Evolutionary conservation across 2,888 invertebrate genomes (phyloP), one percentile per base, ranked within the genome.

Genomic region (Dynastes hyllus): DNA sequence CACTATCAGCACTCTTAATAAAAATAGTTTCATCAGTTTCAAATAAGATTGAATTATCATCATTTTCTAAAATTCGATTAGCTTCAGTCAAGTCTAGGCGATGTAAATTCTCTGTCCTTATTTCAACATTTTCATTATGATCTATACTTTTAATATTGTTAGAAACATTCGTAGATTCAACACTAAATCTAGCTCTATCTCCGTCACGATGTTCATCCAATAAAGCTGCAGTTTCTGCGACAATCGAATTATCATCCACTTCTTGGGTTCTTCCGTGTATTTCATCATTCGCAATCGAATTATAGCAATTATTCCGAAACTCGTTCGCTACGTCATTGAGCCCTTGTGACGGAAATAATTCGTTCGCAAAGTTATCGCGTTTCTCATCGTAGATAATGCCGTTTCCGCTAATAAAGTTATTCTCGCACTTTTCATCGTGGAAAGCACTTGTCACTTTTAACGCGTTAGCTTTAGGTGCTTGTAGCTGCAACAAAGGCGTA

Each of bases 221-320:
- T 58, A 22, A 22, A 27, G 22, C 27, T 61, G 5, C 37, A 6
- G 9, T 50, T 16, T 8, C 16, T 37, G 16, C 13, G 27, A 11
- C 58, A 71, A 58, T 61, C 50, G 61, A 58, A 61, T 61, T 75
- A 73, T 61, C 58, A 58, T 61, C 58, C 9, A 13, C 11, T 69
- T 51, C 50, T 69, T 51, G 13, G 51, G 29, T 13, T 32, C 32
- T 63, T 50, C 70, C 45, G n/a, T 55, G n/a, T 63, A 45, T 32
- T 29, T 77, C 22, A 3, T 69, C 53, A 66, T 13, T 53, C 51
- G 51, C 11, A 69, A 51, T 51, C 13, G 51, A 73, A 73, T 73
- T 58, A 40, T 40, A 40, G 40, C 58, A 73, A 58, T 37, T 73
- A 58, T 22, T 16, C 16, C 40, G 11, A 58, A 11, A 58, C 16